A percentile compares a stretch with the other conserved stretches of the same genome.
These are phyloP conservation scores for Oriolus oriolus DNA, from an alignment of 2,113 vertebrate genomes.

Conservation along the genomic window DNA sequence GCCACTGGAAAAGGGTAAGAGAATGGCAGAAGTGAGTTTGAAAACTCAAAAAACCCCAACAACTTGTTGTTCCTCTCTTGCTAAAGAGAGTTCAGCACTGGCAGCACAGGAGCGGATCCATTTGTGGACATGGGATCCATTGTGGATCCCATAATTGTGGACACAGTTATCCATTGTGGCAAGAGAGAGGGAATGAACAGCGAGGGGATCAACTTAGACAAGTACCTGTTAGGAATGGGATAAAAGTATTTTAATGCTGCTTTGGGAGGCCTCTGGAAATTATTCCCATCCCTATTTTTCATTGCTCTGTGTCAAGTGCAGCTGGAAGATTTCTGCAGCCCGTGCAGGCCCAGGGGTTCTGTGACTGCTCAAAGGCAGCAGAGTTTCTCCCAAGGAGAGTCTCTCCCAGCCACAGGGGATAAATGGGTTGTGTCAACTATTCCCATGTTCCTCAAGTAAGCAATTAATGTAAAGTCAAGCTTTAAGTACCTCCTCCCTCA, in stretches of 20 bases:
- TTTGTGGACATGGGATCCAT: rapidly evolving
- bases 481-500: not conserved
- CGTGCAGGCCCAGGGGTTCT: not conserved
- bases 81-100: not conserved
- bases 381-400: not conserved
- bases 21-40: not conserved
- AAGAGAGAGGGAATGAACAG: not conserved
- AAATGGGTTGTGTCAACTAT: not conserved
- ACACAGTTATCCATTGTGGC: not conserved
- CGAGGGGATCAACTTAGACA: not conserved
- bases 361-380: not conserved
- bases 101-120: not conserved
- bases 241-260: not conserved
- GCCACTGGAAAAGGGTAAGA: not conserved
- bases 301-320: not conserved
- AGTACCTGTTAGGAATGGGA: not conserved
- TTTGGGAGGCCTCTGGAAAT: not conserved
- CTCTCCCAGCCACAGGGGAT: not conserved
- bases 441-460: not conserved
- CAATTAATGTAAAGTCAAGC: not conserved
- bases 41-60: not conserved
- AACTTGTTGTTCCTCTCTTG: not conserved
- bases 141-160: too few species aligned
- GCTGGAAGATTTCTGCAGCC: not conserved
- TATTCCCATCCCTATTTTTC: not conserved